These are phyloP conservation scores for Chondrosia reniformis DNA, from an alignment of 37 sponge, comb jelly and placozoan species.

Conservation along the genomic window DNA sequence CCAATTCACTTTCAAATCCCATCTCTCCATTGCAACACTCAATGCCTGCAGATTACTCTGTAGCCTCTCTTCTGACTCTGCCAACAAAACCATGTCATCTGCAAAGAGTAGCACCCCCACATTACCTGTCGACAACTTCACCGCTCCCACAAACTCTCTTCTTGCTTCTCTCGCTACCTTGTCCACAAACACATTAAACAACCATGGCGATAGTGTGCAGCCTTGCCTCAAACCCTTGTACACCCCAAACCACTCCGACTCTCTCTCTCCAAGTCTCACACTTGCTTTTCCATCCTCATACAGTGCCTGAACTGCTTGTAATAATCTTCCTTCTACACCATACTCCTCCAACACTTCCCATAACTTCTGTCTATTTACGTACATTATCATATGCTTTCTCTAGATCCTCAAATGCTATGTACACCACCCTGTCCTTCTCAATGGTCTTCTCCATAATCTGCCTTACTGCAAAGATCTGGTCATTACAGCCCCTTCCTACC, in stretches of 20 bases:
- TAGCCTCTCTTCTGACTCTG: too few relatives aligned
- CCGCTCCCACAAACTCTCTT: too few relatives aligned
- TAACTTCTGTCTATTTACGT: not conserved
- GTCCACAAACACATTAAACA: conserved; percentile 23
- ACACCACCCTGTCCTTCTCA: not conserved
- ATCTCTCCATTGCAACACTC: too few relatives aligned
- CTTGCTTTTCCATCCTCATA: not conserved
- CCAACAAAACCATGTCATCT: too few relatives aligned
- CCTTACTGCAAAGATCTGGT: conserved; percentile 25
- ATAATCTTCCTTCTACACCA: not conserved
- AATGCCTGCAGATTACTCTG: too few relatives aligned
- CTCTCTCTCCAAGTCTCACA: not conserved
- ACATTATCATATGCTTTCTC: not conserved
- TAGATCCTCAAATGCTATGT: not conserved
- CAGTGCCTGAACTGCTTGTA: not conserved
- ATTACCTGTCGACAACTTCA: too few relatives aligned
- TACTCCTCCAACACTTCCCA: conserved; percentile 9
- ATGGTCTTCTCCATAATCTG: conserved; percentile 10
- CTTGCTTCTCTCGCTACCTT: too few relatives aligned
- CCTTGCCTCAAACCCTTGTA: conserved; percentile 4
- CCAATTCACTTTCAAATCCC: too few relatives aligned
- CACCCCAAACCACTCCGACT: conserved; percentile 11
- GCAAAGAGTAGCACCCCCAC: too few relatives aligned
- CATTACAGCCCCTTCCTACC: conserved; percentile 16
- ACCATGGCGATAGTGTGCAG: conserved; percentile 11